These are phyloP conservation scores for Tor tambroides DNA, from an alignment of 2,113 vertebrate genomes.

Conservation along the genomic window DNA sequence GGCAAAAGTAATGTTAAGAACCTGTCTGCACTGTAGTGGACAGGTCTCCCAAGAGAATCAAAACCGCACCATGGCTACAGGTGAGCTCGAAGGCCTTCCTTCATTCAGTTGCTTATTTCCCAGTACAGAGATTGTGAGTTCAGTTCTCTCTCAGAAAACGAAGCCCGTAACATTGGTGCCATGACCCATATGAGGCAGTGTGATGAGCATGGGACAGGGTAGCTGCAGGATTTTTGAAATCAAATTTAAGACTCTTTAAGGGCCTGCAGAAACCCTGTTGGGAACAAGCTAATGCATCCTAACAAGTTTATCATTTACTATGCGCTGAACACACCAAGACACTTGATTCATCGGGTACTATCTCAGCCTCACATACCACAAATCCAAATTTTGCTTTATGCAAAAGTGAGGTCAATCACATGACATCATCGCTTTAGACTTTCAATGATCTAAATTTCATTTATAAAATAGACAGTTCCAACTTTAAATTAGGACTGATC, in stretches of 20 bases:
- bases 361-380: not conserved
- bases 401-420: not conserved
- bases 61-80: conserved; percentile 18
- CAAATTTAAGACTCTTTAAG: too few relatives aligned
- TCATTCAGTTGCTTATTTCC: not conserved
- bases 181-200: not conserved
- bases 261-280: too few relatives aligned
- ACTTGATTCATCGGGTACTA: not conserved
- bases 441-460: not conserved
- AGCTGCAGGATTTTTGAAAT: too few relatives aligned
- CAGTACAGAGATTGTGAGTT: not conserved
- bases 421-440: not conserved
- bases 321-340: not conserved
- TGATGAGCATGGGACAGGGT: not conserved
- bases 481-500: not conserved
- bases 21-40: not conserved
- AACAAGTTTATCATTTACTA: not conserved
- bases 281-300: not conserved
- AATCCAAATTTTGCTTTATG: not conserved
- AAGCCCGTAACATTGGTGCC: not conserved
- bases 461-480: not conserved
- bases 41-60: not conserved
- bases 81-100: not conserved
- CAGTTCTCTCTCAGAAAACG: not conserved
- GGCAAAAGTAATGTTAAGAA: not conserved